phyloP scores from a whole-genome alignment of 2,888 invertebrate genomes.

The Leptinotarsa juncta region DNA sequence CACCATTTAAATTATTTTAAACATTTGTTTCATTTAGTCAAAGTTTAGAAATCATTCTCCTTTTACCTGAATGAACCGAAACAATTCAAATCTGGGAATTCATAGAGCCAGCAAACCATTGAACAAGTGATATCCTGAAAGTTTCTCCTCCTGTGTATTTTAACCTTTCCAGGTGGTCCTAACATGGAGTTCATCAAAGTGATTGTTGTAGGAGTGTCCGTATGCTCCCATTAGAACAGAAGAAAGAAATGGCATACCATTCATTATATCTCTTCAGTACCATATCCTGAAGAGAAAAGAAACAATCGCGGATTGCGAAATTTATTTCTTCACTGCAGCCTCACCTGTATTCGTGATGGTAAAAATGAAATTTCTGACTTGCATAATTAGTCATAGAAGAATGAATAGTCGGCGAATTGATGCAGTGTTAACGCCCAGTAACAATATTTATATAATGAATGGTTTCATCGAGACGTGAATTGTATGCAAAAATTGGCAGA shows the following conservation, averaged over 20 bases:
- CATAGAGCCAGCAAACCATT: too few species aligned
- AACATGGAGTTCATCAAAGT: slow-evolving; percentile 2
- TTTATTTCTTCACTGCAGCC: slow-evolving; percentile 17
- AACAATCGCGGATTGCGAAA: slow-evolving; percentile 13
- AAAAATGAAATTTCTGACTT: slow-evolving; percentile 12
- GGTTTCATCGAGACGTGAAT: background rate
- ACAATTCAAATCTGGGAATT: too few species aligned
- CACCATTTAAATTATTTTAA: too few species aligned
- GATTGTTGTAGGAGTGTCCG: slow-evolving; percentile 14
- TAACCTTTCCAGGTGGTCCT: slow-evolving; percentile 7
- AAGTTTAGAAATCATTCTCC: too few species aligned
- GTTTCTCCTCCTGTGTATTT: slow-evolving; percentile 10
- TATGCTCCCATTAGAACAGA: slow-evolving; percentile 9
- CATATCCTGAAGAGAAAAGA: slow-evolving; percentile 8
- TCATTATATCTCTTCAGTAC: background rate
- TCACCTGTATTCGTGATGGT: slow-evolving; percentile 5
- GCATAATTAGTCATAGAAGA: slow-evolving; percentile 13
- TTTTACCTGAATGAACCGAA: too few species aligned
- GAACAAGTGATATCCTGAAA: background rate
- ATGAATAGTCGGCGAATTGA: slow-evolving; percentile 3
- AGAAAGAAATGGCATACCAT: slow-evolving; percentile 5
- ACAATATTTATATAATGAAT: background rate
- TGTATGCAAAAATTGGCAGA: background rate
- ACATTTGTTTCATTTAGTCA: too few species aligned
- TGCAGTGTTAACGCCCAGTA: slow-evolving; percentile 10